Evolutionary conservation across 2,797 vertebrate species (phyloP), one percentile per base, ranked within the genome.

Genomic region (Urocyon cinereoargenteus): DNA sequence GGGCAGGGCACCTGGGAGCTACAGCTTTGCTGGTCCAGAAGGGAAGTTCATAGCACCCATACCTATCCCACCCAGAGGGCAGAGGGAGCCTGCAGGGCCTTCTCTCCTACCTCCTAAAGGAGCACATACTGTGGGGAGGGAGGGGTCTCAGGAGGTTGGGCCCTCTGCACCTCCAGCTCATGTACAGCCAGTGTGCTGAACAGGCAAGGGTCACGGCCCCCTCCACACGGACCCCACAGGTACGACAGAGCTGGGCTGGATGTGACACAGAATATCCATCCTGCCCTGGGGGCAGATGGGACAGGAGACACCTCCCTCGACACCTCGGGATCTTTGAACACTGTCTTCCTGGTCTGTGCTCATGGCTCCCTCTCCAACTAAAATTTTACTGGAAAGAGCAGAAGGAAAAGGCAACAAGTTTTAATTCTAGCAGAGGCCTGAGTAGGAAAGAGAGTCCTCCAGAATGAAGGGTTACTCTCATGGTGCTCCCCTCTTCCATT

Each of bases 11-110:
- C 73, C 86, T 51, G 55, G 94, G 88, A 97, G 97, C 97, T 86
- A 94, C 81, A 90, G 97, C 95, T 98, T 99, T 99, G 98, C 98
- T 98, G 99, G 98, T 97, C 97, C 96, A 7, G 2, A 73, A 77
- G 96, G 98, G 97, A 99, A 99, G 97, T 98, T 98, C 98, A 97
- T 91, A 21, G 93, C 88, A 94, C 94, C 92, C 75, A 72, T 84
- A 77, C 15, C 59, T 68, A 31, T n/a, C 70, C 62, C 59, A 31
- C 26, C 36, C 16, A 7, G 88, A 81, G 55, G 31, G n/a, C 61
- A 28, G 8, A 18, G 19, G 49, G 40, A 51, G 45, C 8, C 28
- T 2, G 15, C 6, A 16, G 26, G 77, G 81, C 57, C 89, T 88
- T 91, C 96, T 94, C 90, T 89, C 81, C 45, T 45, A 92, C 24